Conservation (phyloP, 2,797 vertebrate species). For the Sebastes melanostomus region DNA sequence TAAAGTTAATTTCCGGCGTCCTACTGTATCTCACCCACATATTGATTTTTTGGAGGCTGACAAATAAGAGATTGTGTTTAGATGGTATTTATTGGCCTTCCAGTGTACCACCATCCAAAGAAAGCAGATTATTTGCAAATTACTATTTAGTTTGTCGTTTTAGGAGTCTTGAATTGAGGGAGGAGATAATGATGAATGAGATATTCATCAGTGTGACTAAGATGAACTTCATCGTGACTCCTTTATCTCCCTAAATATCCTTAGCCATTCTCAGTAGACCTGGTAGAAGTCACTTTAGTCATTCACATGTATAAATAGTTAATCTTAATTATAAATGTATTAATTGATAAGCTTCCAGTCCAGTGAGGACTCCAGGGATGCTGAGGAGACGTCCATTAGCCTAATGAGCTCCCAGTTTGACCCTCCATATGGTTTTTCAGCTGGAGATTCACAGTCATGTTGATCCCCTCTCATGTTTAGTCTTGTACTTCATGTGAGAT, state of each 20-base stretch:
- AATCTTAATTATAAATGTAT: not conserved
- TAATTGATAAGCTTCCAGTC: not conserved
- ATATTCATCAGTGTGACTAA: not conserved
- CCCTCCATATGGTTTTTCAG: not conserved
- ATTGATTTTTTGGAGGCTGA: conserved; percentile 25
- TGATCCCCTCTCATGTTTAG: conserved; percentile 21
- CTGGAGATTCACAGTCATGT: conserved; percentile 3
- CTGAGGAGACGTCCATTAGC: conserved; percentile 14
- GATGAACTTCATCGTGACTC: not conserved
- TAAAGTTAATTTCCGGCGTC: conserved; percentile 33
- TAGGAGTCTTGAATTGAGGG: not conserved
- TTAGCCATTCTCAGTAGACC: not conserved
- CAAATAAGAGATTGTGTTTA: conserved; percentile 2
- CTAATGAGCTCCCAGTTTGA: conserved; percentile 45
- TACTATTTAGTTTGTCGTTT: not conserved
- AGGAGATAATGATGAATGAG: not conserved
- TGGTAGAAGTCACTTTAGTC: not conserved
- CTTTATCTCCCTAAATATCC: not conserved
- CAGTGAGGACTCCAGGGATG: conserved; percentile 7
- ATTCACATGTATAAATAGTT: not conserved
- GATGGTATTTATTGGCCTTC: conserved; percentile 8
- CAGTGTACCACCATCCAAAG: not conserved
- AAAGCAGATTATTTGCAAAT: not conserved
- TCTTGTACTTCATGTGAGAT: conserved; percentile 6
- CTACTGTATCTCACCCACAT: conserved; percentile 22